These are phyloP conservation scores for Stratiomys singularior DNA, from an alignment of 2,888 invertebrate species.

Conservation along the genomic window DNA sequence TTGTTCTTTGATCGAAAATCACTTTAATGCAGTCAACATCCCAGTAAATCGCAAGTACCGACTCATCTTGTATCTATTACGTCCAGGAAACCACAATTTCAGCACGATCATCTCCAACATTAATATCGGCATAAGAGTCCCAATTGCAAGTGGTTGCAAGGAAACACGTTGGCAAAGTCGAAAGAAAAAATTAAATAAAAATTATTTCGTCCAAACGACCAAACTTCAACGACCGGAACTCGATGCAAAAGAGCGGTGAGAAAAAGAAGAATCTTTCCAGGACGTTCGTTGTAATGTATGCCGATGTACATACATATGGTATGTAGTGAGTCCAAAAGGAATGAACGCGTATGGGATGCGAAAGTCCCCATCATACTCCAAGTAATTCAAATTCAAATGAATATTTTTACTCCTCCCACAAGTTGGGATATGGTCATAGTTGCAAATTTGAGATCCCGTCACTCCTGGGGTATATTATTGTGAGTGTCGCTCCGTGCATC, in stretches of 20 bases:
- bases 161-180: constrained; percentile 45
- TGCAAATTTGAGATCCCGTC: too few species aligned
- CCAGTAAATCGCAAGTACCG: constrained; percentile 6
- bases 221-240: constrained; percentile 28
- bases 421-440: constrained; percentile 47
- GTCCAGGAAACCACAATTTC: background rate
- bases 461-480: too few species aligned
- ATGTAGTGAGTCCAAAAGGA: too few species aligned
- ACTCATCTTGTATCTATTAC: background rate
- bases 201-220: constrained; percentile 20
- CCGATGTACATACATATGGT: background rate
- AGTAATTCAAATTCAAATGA: too few species aligned
- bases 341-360: constrained; percentile 20
- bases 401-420: constrained; percentile 51
- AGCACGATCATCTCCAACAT: constrained; percentile 18
- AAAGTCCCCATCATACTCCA: background rate
- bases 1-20: constrained; percentile 35
- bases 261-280: constrained; percentile 31
- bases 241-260: background rate
- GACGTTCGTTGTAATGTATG: background rate
- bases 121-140: constrained; percentile 19
- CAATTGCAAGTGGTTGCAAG: constrained; percentile 47
- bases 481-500: too few species aligned
- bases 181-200: too few species aligned
- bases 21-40: background rate